Percentiles rank a stretch among this genome's conserved stretches.
Evolutionary conservation across 2,888 invertebrate genomes (phyloP).

Genomic region (Diachrysia chrysitis): DNA sequence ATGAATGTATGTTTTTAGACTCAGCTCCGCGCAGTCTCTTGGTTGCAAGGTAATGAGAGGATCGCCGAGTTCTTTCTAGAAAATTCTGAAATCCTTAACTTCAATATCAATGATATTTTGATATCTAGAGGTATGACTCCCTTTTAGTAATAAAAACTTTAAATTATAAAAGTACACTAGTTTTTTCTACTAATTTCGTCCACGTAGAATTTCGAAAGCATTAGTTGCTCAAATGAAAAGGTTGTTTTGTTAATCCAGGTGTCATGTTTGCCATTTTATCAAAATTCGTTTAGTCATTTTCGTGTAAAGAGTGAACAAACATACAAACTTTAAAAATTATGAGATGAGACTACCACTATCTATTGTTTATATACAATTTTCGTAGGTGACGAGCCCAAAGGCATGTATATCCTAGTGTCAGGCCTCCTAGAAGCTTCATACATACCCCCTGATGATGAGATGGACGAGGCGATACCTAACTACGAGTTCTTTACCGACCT

Average conservation of each 20-base stretch:
- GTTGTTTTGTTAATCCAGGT: no score
- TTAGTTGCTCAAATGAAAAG: no score
- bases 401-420: conserved; percentile 80
- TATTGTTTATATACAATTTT: no score
- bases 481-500: conserved; percentile 87
- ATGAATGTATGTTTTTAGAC: conserved; percentile 67
- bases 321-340: no score
- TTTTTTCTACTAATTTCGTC: no score
- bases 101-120: conserved; percentile 79
- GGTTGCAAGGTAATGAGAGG: conserved; percentile 83
- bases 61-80: conserved; percentile 83
- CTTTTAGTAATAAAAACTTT: background rate
- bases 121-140: conserved; percentile 77
- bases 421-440: conserved; percentile 82
- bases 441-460: conserved; percentile 76
- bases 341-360: no score
- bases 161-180: no score
- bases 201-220: no score
- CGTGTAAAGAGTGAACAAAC: no score
- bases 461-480: conserved; percentile 87
- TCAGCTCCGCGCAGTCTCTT: conserved; percentile 81
- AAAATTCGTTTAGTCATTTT: no score
- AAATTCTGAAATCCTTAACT: conserved; percentile 81
- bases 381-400: conserved; percentile 81
- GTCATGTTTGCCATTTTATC: no score